phyloP scores from a whole-genome alignment of 2,888 invertebrate genomes.

The Margaritifera margaritifera region DNA sequence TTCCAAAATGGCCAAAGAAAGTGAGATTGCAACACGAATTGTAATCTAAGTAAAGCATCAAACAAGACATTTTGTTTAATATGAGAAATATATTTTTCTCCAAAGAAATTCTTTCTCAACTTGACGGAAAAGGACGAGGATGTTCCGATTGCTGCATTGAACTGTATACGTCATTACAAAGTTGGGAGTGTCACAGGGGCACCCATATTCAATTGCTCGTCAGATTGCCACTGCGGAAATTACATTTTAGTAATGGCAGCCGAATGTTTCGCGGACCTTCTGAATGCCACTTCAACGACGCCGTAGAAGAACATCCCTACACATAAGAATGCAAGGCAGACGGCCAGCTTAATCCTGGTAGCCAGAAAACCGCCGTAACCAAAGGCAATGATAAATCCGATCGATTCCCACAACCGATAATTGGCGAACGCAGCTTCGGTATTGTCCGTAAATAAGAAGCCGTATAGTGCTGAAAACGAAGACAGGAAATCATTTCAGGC shows the following conservation, averaged over 20 bases:
- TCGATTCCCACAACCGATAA: conserved; percentile 92
- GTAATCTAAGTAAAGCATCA: too few species aligned
- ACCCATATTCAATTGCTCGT: too few species aligned
- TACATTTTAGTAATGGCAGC: not conserved
- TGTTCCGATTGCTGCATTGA: too few species aligned
- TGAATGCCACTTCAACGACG: conserved; percentile 39
- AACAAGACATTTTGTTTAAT: too few species aligned
- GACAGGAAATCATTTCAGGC: not conserved
- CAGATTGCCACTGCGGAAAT: not conserved
- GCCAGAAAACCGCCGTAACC: conserved; percentile 85
- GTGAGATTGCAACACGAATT: too few species aligned
- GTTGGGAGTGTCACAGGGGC: too few species aligned
- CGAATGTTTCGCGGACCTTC: conserved; percentile 7
- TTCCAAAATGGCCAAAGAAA: too few species aligned
- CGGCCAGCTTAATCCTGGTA: conserved; percentile 81
- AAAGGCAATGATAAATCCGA: conserved; percentile 91
- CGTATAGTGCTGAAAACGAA: conserved; percentile 78
- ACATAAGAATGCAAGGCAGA: conserved; percentile 80
- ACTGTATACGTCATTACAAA: too few species aligned
- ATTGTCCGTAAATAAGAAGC: conserved; percentile 87
- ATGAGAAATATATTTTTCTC: too few species aligned
- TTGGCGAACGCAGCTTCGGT: conserved; percentile 94
- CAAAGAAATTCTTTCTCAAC: too few species aligned
- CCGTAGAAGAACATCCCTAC: conserved; percentile 85
- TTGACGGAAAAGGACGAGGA: too few species aligned